Evolutionary conservation across 53 echinoderm and acorn worm species (phyloP), one percentile per base, ranked within the genome.

Genomic region (Apostichopus leukothele): DNA sequence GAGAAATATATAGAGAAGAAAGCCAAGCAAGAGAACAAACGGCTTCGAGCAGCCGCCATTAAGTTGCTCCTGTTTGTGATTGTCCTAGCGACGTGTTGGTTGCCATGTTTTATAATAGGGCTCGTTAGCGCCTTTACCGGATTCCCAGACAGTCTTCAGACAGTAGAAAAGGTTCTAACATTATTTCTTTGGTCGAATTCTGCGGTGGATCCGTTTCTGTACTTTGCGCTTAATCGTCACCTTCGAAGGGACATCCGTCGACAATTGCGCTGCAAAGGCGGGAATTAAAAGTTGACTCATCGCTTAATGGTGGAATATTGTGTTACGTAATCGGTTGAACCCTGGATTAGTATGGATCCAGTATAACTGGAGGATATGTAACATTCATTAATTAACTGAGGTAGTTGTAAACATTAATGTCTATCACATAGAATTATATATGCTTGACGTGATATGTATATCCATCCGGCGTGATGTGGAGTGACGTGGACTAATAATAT

Each of bases 221-320:
- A 85, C 61, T 85, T 66, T 5, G 85, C 85, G 5, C 66, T 85
- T 9, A 85, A 85, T 85, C 85, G 85, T 27, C 85, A 85, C 27
- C 26, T 85, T 39, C 63, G 60, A 16, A 67, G 9, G 50, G 85
- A 85, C 20, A 85, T 85, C 67, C 85, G 66, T 12, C 66, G 67
- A 18, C 71, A 71, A 71, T 18, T 71, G 18, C 71, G 18, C 18
- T 71, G 71, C 71, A 71, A 5, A 16, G 20, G 20, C 18, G n/a
- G 18, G 20, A 18, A 39, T 39, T 39, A 39, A 39, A 25, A 39
- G 39, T 39, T 39, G 39, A 39, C 39, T 39, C 39, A 39, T 39
- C 39, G 39, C 3, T 39, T 39, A 39, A 39, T 39, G 39, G 39
- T 39, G 39, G 39, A 39, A 39, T 39, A 39, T 3, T 3, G 39